These are phyloP conservation scores for Phataginus tetradactyla DNA, from an alignment of 2,797 vertebrate genomes.

Conservation along the genomic window DNA sequence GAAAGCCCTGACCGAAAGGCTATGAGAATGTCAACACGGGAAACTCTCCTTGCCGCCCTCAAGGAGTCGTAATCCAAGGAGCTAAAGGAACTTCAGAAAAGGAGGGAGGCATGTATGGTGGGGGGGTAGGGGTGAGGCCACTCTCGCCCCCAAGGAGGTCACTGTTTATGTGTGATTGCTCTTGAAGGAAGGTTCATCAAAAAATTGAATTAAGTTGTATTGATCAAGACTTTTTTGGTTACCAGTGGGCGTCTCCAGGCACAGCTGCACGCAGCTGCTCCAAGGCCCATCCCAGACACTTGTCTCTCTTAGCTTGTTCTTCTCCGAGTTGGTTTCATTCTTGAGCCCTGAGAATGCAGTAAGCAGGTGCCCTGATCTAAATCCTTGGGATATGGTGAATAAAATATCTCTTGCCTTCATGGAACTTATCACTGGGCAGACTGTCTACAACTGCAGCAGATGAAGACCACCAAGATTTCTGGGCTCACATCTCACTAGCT, in stretches of 20 bases:
- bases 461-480: background rate
- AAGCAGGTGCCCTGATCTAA: background rate
- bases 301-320: background rate
- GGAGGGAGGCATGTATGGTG: background rate
- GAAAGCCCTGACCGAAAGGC: background rate
- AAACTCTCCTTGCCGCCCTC: background rate
- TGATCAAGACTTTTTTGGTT: background rate
- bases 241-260: background rate
- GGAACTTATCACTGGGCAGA: background rate
- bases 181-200: background rate
- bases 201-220: background rate
- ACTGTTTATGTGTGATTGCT: background rate
- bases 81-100: background rate
- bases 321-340: background rate
- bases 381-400: rapidly evolving
- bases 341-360: background rate
- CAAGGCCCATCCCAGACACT: background rate
- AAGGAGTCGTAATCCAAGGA: background rate
- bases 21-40: background rate
- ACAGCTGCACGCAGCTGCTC: background rate
- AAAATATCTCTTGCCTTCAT: background rate
- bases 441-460: background rate
- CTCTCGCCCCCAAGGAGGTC: background rate
- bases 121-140: background rate
- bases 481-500: background rate